Percentiles rank a stretch among this genome's conserved stretches.
Evolutionary conservation across 2,797 vertebrate genomes (phyloP).

Genomic region (Austrolebias charrua): DNA sequence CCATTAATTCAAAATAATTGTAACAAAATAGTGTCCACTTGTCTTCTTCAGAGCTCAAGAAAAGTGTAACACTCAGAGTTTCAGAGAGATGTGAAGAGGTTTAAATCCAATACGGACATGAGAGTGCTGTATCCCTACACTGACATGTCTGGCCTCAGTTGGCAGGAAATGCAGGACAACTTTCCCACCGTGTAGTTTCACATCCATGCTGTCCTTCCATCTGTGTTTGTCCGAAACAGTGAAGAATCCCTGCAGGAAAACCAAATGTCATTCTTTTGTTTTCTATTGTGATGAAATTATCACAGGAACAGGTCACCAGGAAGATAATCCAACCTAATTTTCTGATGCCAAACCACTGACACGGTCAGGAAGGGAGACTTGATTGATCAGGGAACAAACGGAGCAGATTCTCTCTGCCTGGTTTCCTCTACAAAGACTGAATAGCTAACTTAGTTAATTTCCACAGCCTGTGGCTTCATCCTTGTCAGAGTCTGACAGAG

Average conservation of each 20-base stretch:
- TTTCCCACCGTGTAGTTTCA: slow-evolving; percentile 39
- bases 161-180: slow-evolving; percentile 66
- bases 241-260: slow-evolving; percentile 67
- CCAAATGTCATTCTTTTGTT: slow-evolving; percentile 67
- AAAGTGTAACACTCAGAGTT: too few relatives aligned
- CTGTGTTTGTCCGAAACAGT: slow-evolving; percentile 69
- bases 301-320: slow-evolving; percentile 64
- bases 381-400: slow-evolving; percentile 71
- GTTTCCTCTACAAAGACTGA: slow-evolving; percentile 49
- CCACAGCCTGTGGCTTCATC: slow-evolving; percentile 43
- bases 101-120: too few relatives aligned
- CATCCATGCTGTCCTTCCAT: slow-evolving; percentile 62
- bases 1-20: too few relatives aligned
- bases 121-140: too few relatives aligned
- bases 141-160: slow-evolving; percentile 56
- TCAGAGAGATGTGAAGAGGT: too few relatives aligned
- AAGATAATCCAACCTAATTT: slow-evolving; percentile 63
- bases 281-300: slow-evolving; percentile 67
- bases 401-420: slow-evolving; percentile 46
- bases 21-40: too few relatives aligned
- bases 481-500: slow-evolving; percentile 65
- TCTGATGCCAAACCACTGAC: slow-evolving; percentile 55
- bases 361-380: slow-evolving; percentile 45
- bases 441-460: slow-evolving; percentile 70
- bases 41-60: too few relatives aligned